Conservation (phyloP, 2,888 invertebrate genomes). For the Macaria liturata region DNA sequence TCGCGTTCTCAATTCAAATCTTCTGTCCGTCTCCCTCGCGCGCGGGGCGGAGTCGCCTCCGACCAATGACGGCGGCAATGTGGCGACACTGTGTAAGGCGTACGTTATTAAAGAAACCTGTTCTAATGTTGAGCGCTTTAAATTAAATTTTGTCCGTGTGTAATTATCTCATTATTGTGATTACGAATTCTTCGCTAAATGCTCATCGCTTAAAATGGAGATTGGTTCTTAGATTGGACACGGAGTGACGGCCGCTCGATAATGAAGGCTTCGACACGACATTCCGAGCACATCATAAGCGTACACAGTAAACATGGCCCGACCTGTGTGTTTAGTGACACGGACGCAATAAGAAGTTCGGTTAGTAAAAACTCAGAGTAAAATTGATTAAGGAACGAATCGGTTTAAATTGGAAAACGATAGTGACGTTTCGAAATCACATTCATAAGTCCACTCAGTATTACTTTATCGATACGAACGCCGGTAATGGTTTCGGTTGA, state of each 20-base stretch:
- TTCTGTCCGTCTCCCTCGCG: constrained; percentile 79
- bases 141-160: constrained; percentile 83
- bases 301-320: constrained; percentile 62
- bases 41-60: constrained; percentile 80
- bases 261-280: constrained; percentile 52
- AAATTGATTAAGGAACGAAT: constrained; percentile 83
- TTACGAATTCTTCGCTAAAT: constrained; percentile 81
- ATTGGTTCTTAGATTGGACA: constrained; percentile 63
- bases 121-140: constrained; percentile 83
- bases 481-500: constrained; percentile 80
- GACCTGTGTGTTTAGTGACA: constrained; percentile 67
- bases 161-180: constrained; percentile 84
- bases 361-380: constrained; percentile 75
- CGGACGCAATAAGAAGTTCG: constrained; percentile 66
- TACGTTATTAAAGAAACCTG: constrained; percentile 83
- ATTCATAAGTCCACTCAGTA: constrained; percentile 80
- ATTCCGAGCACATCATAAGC: constrained; percentile 46
- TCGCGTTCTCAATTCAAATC: constrained; percentile 84
- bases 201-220: constrained; percentile 76
- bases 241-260: constrained; percentile 58
- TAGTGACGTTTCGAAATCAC: constrained; percentile 82
- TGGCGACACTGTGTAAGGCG: constrained; percentile 82
- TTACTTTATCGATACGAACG: constrained; percentile 81
- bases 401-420: constrained; percentile 83
- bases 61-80: constrained; percentile 80